Evolutionary conservation across 2,888 invertebrate species (phyloP).

Genomic region (Polietes domitor): DNA sequence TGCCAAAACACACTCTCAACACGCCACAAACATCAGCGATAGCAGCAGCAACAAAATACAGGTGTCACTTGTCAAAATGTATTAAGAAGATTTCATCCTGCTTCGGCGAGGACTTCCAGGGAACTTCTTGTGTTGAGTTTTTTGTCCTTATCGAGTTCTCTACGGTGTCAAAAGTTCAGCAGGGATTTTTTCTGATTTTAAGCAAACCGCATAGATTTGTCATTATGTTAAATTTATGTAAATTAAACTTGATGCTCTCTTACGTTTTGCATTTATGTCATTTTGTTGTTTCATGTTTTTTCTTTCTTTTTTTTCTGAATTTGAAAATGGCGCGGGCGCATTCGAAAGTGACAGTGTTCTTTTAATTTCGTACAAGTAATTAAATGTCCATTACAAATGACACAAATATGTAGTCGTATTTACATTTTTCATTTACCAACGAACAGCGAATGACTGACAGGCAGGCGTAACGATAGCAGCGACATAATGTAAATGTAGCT

Average conservation of each 20-base stretch:
- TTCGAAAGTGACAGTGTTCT: too few relatives aligned
- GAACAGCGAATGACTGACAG: conserved; percentile 18
- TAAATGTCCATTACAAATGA: conserved; percentile 52
- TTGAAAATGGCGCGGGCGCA: background rate
- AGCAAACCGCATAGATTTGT: conserved; percentile 20
- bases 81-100: background rate
- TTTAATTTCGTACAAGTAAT: conserved; percentile 52
- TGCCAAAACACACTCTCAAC: background rate
- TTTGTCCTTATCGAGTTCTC: background rate
- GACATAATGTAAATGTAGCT: background rate
- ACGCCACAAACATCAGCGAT: background rate
- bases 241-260: conserved; percentile 27
- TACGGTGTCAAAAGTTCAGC: conserved; percentile 21
- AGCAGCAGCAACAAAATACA: background rate
- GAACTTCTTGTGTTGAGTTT: too few relatives aligned
- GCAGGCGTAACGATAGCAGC: conserved; percentile 15
- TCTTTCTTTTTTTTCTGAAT: background rate
- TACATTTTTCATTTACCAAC: conserved; percentile 39
- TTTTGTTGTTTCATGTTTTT: background rate
- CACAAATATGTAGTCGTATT: conserved; percentile 45
- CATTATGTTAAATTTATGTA: conserved; percentile 32
- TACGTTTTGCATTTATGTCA: too few relatives aligned
- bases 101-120: background rate
- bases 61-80: conserved; percentile 22
- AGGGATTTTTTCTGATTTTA: background rate